Base-by-base conservation (phyloP, 2,888 invertebrate genomes). In the Pammene aurita region DNA sequence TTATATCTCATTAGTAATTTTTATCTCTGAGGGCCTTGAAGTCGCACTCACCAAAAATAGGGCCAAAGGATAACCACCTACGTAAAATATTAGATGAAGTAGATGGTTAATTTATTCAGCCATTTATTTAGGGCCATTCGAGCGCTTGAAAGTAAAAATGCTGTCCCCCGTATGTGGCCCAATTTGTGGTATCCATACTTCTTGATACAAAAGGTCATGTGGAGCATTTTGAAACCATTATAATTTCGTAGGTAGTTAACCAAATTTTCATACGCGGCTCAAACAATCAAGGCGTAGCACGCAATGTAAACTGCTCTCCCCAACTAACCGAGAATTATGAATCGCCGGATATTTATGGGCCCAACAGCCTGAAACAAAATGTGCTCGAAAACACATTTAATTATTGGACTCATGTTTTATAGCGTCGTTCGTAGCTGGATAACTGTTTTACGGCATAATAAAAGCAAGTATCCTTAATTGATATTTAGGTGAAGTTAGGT, bases 401-500 rank as follows among this genome's bases (percentile, higher is more conserved):
- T 77, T 77, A 77, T 76, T 76, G 72, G 72, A 58, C 73, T 74
- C 72, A 67, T 70, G 65, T 76, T 78, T 80, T 78, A 80, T 77
- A 75, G 73, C 76, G 78, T 75, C 76, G 73, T 80, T 78, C 72
- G 67, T 72, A 72, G 72, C 72, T 72, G 75, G 72, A 77, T 75
- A 77, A 77, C 78, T 73, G 74, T 74, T 76, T 81, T 80, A 81
- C 77, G 66, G 76, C 73, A 71, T 72, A 74, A 76, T 81, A 81
- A 81, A 81, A 78, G 74, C 71, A 71, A 73, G 78, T 73, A 72
- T 75, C 77, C 74, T 73, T 75, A 80, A 81, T 80, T 81, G 80
- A 78, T 80, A 80, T 81, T 81, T 78, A 81, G 77, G 74, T 72
- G 68, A 70, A 70, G 73, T 64, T 71, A n/a, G 70, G 62, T 72